phyloP scores from a whole-genome alignment of 2,888 invertebrate species.

The Eupithecia vulgata region DNA sequence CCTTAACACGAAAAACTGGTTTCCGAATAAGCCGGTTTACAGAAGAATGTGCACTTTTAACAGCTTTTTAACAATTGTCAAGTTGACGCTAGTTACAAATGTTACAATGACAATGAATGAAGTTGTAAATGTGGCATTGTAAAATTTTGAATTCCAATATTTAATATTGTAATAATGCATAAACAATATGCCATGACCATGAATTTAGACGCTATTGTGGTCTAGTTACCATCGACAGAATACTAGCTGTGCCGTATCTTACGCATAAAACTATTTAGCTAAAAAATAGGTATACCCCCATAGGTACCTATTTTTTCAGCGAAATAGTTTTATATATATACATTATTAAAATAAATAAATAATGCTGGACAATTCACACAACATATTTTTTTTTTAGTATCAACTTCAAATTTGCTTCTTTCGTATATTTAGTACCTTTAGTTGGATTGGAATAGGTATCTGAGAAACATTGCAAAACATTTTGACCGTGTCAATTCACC shows the following conservation, averaged over 20 bases:
- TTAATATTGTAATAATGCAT: not conserved
- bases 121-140: not conserved
- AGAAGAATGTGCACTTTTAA: not conserved
- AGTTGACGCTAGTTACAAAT: not conserved
- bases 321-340: too few species aligned
- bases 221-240: too few species aligned
- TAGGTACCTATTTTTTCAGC: too few species aligned
- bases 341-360: too few species aligned
- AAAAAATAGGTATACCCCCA: too few species aligned
- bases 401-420: too few species aligned
- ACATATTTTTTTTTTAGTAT: too few species aligned
- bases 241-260: too few species aligned
- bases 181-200: not conserved
- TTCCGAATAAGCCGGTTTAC: not conserved
- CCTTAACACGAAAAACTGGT: not conserved
- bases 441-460: not conserved
- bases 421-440: too few species aligned
- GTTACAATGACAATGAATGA: not conserved
- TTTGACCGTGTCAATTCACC: conserved; percentile 22
- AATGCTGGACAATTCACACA: too few species aligned
- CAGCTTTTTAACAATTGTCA: not conserved
- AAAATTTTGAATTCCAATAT: not conserved
- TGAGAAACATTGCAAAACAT: not conserved
- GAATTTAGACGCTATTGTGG: not conserved
- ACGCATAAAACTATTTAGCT: too few species aligned